Percentiles rank a stretch among this genome's conserved stretches.
Evolutionary conservation across 2,888 invertebrate genomes (phyloP).

Genomic region (Oscheius sp.): DNA sequence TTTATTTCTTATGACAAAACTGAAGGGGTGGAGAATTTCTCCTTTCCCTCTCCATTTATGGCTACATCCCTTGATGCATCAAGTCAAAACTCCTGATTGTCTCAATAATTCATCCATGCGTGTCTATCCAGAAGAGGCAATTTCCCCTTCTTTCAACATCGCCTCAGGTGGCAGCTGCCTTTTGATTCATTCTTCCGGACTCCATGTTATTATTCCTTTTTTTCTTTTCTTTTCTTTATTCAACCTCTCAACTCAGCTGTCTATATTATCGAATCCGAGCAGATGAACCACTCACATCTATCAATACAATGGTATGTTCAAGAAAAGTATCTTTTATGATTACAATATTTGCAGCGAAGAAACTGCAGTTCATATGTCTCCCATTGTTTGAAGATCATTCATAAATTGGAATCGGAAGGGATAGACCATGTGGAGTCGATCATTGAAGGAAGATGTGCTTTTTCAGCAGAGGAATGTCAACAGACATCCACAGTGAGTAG

Average conservation of each 20-base stretch:
- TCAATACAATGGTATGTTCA: constrained; percentile 4
- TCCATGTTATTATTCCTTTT: not conserved
- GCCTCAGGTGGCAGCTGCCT: not conserved
- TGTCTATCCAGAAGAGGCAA: not conserved
- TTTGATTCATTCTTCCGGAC: not conserved
- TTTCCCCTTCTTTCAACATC: not conserved
- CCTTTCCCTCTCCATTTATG: not conserved
- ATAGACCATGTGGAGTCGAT: not conserved
- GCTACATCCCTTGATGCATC: constrained; percentile 5
- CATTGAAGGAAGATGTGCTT: constrained; percentile 31
- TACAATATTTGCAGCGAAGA: not conserved
- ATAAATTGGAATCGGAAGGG: constrained; percentile 11
- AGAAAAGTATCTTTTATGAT: not conserved
- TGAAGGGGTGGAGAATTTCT: not conserved
- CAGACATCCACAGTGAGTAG: too few species aligned
- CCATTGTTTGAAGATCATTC: constrained; percentile 21
- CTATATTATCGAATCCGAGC: constrained; percentile 17
- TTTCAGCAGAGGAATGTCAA: constrained; percentile 15
- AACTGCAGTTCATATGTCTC: constrained; percentile 6
- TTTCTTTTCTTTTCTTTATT: not conserved
- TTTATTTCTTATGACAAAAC: too few species aligned
- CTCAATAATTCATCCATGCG: constrained; percentile 29
- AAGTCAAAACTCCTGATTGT: not conserved
- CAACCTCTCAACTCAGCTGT: constrained; percentile 10
- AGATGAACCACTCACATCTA: constrained; percentile 1